Base-by-base conservation (phyloP, 2,797 vertebrate species). In the Neosilurus hyrtlii region DNA sequence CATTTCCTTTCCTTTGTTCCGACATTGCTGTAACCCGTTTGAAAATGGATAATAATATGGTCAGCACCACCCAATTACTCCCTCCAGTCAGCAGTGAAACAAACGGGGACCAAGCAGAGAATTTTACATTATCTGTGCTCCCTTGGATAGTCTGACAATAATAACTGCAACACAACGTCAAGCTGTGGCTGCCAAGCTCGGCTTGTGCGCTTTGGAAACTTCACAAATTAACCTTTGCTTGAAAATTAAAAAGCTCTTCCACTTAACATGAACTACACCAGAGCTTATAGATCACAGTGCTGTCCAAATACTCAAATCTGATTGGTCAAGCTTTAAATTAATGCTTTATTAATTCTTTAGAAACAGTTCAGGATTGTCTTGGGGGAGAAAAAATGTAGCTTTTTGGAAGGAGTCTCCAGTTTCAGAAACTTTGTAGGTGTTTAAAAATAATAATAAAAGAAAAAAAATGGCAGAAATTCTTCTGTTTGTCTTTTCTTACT, bases 1-100 rank as follows among this genome's bases (percentile, higher is more conserved):
- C 94, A 95, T 91, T 95, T 96, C 84, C 89, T 59, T 87, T 90
- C 91, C 91, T 94, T 94, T 92, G 88, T 96, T 95, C 96, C 94
- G 92, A 90, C 88, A 88, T 88, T 91, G 87, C 88, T 88, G 91
- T 91, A 92, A 88, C 80, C 93, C 93, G 90, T 91, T 94, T 92
- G 90, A 89, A 88, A 89, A 93, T 93, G 93, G 75, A 63, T 77
- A 77, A 77, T 94, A 94, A 94, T 94, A 94, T 95, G 93, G 94
- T 95, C 94, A 95, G 93, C 92, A 94, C 94, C 94, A 88, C 91
- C 93, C 94, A 95, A 94, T 95, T 94, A 95, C 93, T 94, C 94
- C 94, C 93, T 94, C 93, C 94, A 95, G 90, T 95, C 94, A 95
- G 94, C 94, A 94, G 94, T 92, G 94, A 94, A 94, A 95, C 94